phyloP scores from a whole-genome alignment of 2,888 invertebrate species.

The Venusia cambrica region DNA sequence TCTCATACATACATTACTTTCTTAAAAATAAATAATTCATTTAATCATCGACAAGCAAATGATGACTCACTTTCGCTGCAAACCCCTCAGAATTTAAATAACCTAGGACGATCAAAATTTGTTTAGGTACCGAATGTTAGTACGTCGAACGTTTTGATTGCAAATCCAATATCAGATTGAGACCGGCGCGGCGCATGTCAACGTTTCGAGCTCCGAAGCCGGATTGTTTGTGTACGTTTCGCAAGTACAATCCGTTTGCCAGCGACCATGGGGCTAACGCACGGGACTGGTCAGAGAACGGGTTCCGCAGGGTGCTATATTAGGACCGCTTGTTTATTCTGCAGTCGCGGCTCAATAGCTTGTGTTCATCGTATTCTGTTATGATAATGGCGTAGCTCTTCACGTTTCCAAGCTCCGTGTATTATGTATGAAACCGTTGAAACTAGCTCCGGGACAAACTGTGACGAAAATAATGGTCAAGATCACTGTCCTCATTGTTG shows the following conservation, averaged over 20 bases:
- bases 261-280: constrained; percentile 20
- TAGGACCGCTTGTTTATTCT: constrained; percentile 28
- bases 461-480: too few species aligned
- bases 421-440: too few species aligned
- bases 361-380: constrained; percentile 15
- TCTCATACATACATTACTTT: constrained; percentile 9
- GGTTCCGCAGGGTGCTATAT: constrained; percentile 29
- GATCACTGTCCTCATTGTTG: background rate
- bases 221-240: constrained; percentile 21
- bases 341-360: constrained; percentile 16
- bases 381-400: constrained; percentile 13
- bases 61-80: constrained; percentile 11
- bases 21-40: constrained; percentile 10
- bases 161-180: constrained; percentile 8
- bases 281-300: constrained; percentile 21
- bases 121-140: too few species aligned
- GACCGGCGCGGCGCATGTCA: constrained; percentile 18
- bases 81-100: too few species aligned
- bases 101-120: too few species aligned
- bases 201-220: constrained; percentile 17
- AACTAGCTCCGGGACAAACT: too few species aligned
- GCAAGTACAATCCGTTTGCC: constrained; percentile 24
- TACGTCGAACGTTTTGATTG: constrained; percentile 16
- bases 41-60: constrained; percentile 11
- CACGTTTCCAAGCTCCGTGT: too few species aligned